Conservation (phyloP, 2,113 vertebrate species). For the Notarius quadriscutis region DNA sequence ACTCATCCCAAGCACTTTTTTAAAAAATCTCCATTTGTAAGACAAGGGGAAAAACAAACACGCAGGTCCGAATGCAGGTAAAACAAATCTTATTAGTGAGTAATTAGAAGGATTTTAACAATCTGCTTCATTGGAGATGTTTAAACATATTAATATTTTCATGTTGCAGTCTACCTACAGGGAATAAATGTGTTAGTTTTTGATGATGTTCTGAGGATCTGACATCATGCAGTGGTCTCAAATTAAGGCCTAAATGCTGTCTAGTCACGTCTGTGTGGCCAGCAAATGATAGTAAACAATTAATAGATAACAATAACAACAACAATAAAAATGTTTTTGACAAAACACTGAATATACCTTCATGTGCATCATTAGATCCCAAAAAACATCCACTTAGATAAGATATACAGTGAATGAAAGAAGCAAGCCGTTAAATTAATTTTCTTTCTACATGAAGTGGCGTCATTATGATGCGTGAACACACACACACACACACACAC, state of each 20-base stretch:
- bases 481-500: constrained; percentile 1
- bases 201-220: background rate
- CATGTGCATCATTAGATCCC: background rate
- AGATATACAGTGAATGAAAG: too few species aligned
- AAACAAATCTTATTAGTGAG: background rate
- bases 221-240: background rate
- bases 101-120: background rate
- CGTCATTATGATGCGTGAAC: background rate
- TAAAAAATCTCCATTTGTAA: background rate
- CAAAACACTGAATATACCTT: too few species aligned
- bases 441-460: too few species aligned
- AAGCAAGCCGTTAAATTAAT: too few species aligned
- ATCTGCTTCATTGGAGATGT: background rate
- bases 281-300: too few species aligned
- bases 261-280: too few species aligned
- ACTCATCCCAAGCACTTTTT: background rate
- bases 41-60: background rate
- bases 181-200: background rate
- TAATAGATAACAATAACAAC: too few species aligned
- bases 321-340: too few species aligned
- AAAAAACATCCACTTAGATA: background rate
- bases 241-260: background rate
- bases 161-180: background rate
- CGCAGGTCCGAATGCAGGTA: background rate
- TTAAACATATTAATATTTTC: background rate